phyloP scores from a whole-genome alignment of 2,888 invertebrate genomes.

The Eretmocerus hayati region DNA sequence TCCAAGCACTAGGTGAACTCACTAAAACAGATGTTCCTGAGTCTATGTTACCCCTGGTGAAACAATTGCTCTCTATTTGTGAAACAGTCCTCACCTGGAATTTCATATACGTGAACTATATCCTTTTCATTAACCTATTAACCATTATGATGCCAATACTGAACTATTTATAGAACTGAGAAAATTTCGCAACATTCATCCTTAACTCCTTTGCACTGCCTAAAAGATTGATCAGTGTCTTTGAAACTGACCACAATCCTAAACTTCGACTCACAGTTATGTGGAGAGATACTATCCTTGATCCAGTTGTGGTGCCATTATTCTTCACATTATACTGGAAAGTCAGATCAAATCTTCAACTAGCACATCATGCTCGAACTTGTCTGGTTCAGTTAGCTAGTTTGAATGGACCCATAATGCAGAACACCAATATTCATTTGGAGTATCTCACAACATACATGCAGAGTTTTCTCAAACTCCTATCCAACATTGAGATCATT shows the following conservation, averaged over 20 bases:
- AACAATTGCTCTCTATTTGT: slow-evolving; percentile 67
- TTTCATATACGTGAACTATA: slow-evolving; percentile 59
- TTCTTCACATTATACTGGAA: slow-evolving; percentile 80
- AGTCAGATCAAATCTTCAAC: slow-evolving; percentile 65
- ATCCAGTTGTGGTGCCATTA: slow-evolving; percentile 65
- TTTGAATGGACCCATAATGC: slow-evolving; percentile 56
- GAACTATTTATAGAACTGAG: no score
- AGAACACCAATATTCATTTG: slow-evolving; percentile 47
- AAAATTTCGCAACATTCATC: slow-evolving; percentile 19
- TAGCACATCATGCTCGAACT: slow-evolving; percentile 70
- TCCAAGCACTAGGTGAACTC: slow-evolving; percentile 57
- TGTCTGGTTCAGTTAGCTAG: slow-evolving; percentile 77
- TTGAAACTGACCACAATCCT: slow-evolving; percentile 57
- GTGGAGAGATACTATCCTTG: slow-evolving; percentile 73
- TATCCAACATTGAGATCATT: slow-evolving; percentile 55
- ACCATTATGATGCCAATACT: neutral
- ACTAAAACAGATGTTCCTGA: slow-evolving; percentile 51
- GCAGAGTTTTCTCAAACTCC: slow-evolving; percentile 55
- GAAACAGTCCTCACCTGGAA: slow-evolving; percentile 78
- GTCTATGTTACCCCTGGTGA: slow-evolving; percentile 56
- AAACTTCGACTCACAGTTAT: slow-evolving; percentile 56
- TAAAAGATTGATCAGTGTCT: slow-evolving; percentile 63
- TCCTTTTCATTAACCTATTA: slow-evolving; percentile 42
- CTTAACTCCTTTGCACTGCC: slow-evolving; percentile 51
- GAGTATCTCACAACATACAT: slow-evolving; percentile 57